These are phyloP conservation scores for Philereme vetulata DNA, from an alignment of 2,888 invertebrate species.

Conservation along the genomic window DNA sequence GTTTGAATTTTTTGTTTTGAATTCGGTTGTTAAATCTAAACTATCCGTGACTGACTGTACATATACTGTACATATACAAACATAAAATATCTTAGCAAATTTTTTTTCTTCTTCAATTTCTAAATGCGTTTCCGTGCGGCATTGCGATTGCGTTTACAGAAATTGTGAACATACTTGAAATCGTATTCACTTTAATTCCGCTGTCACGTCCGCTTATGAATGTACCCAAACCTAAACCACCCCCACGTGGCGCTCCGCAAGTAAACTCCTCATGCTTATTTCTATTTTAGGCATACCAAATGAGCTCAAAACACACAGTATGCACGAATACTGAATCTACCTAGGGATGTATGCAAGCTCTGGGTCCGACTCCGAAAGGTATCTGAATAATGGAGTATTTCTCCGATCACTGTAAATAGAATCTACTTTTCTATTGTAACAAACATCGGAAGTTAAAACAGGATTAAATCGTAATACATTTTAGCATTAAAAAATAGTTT, in stretches of 20 bases:
- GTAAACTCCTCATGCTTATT: slow-evolving; percentile 57
- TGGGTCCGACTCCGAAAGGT: slow-evolving; percentile 1
- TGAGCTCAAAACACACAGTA: slow-evolving; percentile 47
- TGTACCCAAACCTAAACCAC: slow-evolving; percentile 11
- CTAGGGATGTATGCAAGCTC: slow-evolving; percentile 9
- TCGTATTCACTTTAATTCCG: background rate
- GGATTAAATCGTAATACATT: too few relatives aligned
- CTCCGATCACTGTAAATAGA: too few relatives aligned
- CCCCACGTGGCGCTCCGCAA: slow-evolving; percentile 25
- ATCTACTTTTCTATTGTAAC: too few relatives aligned
- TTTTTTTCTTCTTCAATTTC: too few relatives aligned
- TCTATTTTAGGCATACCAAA: slow-evolving; percentile 68
- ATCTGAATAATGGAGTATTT: background rate
- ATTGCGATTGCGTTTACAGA: too few relatives aligned
- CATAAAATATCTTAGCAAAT: too few relatives aligned
- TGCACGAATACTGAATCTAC: slow-evolving; percentile 21
- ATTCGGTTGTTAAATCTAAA: background rate
- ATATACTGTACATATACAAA: too few relatives aligned
- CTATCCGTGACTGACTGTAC: too few relatives aligned
- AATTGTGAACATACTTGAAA: background rate
- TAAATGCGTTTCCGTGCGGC: too few relatives aligned
- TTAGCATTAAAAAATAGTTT: too few relatives aligned
- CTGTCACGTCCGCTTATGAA: slow-evolving; percentile 10
- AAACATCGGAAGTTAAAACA: too few relatives aligned
- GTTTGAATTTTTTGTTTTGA: background rate